Percentiles rank a stretch among this genome's conserved stretches.
Conservation (phyloP, 2,113 vertebrate species). For the Ivindomyrus marchei region DNA sequence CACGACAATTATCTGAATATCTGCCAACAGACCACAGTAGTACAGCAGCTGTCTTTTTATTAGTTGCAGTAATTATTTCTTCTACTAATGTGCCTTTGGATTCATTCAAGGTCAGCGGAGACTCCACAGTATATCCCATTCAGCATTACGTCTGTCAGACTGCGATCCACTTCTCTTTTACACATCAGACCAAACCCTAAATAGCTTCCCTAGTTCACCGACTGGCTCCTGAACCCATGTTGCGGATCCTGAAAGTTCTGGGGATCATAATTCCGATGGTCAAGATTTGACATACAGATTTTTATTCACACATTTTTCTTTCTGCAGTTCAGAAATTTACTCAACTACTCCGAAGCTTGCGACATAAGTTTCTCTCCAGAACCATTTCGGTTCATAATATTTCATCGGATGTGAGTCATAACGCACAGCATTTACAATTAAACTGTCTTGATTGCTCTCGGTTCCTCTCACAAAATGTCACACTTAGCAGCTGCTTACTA, state of each 20-base stretch:
- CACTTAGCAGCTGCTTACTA: not conserved
- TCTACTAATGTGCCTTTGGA: not conserved
- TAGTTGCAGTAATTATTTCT: not conserved
- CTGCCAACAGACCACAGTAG: not conserved
- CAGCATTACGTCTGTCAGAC: not conserved
- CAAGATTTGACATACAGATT: too few relatives aligned
- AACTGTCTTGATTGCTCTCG: not conserved
- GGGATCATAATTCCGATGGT: not conserved
- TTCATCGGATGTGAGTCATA: not conserved
- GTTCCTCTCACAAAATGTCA: not conserved
- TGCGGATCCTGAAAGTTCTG: not conserved
- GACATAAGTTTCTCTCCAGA: not conserved
- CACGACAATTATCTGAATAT: not conserved
- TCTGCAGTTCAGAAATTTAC: not conserved
- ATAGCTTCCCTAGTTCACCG: not conserved
- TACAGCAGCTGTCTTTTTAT: not conserved
- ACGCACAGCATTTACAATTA: not conserved
- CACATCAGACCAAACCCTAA: not conserved
- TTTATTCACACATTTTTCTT: not conserved
- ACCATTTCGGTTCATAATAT: not conserved
- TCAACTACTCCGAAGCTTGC: not conserved
- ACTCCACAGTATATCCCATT: not conserved
- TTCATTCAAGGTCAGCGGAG: not conserved
- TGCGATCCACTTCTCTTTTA: not conserved
- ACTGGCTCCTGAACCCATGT: not conserved